phyloP scores from a whole-genome alignment of 2,797 vertebrate genomes.

The Perdix hodgsoniae region DNA sequence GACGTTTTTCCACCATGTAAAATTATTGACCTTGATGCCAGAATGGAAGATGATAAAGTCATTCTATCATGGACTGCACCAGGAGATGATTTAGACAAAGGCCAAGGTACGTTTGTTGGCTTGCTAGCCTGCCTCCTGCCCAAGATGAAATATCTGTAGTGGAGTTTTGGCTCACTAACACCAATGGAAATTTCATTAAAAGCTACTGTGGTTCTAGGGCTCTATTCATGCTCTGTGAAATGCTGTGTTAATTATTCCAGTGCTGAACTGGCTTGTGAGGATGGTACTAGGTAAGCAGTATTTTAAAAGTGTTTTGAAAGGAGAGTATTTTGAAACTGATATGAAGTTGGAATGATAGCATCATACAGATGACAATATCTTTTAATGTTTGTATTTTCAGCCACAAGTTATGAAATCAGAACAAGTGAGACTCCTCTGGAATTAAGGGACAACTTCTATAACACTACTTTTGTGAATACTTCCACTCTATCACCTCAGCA shows the following conservation, averaged over 20 bases:
- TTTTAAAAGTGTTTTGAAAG: background rate
- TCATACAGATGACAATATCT: background rate
- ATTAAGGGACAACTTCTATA: conserved; percentile 71
- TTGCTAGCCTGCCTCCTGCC: background rate
- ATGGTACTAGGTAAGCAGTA: background rate
- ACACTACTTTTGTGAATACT: conserved; percentile 57
- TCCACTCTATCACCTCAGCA: conserved; percentile 55
- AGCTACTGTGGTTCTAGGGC: background rate
- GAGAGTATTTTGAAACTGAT: background rate
- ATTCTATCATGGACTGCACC: conserved; percentile 78
- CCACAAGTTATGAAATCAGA: conserved; percentile 77
- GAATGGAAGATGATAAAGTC: conserved; percentile 49
- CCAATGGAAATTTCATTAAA: background rate
- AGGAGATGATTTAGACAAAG: conserved; percentile 76
- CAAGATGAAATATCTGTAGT: background rate
- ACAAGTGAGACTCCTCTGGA: conserved; percentile 65
- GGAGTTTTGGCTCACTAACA: background rate
- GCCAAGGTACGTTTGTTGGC: conserved; percentile 65
- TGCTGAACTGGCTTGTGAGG: background rate
- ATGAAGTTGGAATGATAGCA: background rate
- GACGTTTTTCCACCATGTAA: conserved; percentile 75
- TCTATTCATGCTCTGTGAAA: background rate
- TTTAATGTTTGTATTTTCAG: conserved; percentile 63
- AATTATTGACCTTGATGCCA: conserved; percentile 75
- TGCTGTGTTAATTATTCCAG: background rate